A percentile compares a stretch with the other conserved stretches of the same genome.
Conservation (phyloP, 2,113 vertebrate genomes). For the Microcebus griseorufus region DNA sequence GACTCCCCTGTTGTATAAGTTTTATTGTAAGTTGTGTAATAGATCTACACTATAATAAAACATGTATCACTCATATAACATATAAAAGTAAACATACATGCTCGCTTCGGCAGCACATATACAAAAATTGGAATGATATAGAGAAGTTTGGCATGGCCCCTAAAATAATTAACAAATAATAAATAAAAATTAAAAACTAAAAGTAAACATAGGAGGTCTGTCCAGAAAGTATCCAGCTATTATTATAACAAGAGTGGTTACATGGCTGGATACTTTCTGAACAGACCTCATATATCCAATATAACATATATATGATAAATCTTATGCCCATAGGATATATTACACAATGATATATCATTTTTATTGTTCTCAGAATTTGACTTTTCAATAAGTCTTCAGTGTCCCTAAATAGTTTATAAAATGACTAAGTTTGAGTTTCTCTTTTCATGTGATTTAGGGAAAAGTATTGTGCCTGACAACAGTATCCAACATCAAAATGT, state of each 20-base stretch:
- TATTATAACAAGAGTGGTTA: too few relatives aligned
- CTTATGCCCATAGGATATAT: neutral
- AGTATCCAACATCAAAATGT: neutral
- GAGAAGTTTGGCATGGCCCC: too few relatives aligned
- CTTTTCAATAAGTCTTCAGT: neutral
- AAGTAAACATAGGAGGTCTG: neutral
- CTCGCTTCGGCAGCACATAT: too few relatives aligned
- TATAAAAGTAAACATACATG: neutral
- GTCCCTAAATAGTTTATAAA: neutral
- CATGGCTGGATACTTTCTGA: too few relatives aligned
- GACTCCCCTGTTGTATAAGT: neutral
- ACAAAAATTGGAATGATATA: too few relatives aligned
- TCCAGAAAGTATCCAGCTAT: too few relatives aligned
- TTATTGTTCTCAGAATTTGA: slow-evolving; percentile 37
- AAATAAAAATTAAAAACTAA: neutral
- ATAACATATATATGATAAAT: neutral
- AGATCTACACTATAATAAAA: neutral
- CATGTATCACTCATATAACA: neutral
- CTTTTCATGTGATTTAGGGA: neutral
- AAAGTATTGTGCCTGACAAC: neutral
- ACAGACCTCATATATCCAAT: neutral
- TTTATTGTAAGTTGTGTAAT: neutral
- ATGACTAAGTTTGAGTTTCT: slow-evolving; percentile 15
- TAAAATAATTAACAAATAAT: too few relatives aligned
- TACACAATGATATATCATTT: neutral